Evolutionary conservation across 2,797 vertebrate genomes (phyloP).

Genomic region (Semotilus atromaculatus): DNA sequence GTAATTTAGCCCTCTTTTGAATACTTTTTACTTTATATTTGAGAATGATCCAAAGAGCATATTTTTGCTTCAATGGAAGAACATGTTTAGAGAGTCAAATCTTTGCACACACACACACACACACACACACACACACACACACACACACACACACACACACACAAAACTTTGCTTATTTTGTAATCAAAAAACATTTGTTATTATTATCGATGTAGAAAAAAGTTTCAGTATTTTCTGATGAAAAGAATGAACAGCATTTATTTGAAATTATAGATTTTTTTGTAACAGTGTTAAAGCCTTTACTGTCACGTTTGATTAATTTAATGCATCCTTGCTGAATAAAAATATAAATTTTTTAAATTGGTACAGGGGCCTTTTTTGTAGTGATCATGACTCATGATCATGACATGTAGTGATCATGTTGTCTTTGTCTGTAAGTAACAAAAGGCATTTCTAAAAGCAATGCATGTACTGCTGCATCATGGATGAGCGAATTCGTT

Average conservation of each 20-base stretch:
- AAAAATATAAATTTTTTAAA: background rate
- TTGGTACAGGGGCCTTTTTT: background rate
- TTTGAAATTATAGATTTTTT: too few relatives aligned
- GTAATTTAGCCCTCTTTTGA: background rate
- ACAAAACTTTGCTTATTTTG: too few relatives aligned
- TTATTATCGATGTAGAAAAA: too few relatives aligned
- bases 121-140: too few relatives aligned
- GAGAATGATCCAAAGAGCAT: background rate
- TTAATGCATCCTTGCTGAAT: background rate
- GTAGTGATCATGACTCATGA: background rate
- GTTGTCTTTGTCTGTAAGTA: background rate
- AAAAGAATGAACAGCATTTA: background rate
- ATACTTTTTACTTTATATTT: background rate
- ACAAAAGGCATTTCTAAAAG: background rate
- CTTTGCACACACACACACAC: too few relatives aligned
- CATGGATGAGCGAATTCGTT: slow-evolving; percentile 3
- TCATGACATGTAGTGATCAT: background rate
- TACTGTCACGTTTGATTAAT: background rate
- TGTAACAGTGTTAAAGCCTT: too few relatives aligned
- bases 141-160: too few relatives aligned
- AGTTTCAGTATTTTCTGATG: background rate
- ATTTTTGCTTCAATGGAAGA: too few relatives aligned
- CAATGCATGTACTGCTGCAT: background rate
- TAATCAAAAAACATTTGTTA: too few relatives aligned
- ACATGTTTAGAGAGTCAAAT: too few relatives aligned